Percentiles rank a stretch among this genome's conserved stretches.
phyloP scores from a whole-genome alignment of 2,113 vertebrate genomes.

The Panthera tigris region DNA sequence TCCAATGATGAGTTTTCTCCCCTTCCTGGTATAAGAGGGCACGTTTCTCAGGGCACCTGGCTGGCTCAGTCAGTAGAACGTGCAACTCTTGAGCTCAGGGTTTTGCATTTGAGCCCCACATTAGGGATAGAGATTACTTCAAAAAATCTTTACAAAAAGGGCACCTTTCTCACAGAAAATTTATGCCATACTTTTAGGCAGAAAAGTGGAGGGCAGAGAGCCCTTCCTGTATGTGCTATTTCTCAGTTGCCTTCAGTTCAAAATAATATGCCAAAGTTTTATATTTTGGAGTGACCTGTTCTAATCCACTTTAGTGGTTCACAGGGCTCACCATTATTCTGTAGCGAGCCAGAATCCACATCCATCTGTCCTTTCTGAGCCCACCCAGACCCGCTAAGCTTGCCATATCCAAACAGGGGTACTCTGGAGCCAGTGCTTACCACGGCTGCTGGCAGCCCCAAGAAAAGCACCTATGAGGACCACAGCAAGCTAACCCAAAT shows the following conservation, averaged over 20 bases:
- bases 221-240: not conserved
- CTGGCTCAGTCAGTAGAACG: not conserved
- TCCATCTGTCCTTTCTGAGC: not conserved
- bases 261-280: not conserved
- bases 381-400: not conserved
- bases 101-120: not conserved
- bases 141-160: not conserved
- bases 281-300: not conserved
- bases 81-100: not conserved
- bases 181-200: not conserved
- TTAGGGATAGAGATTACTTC: not conserved
- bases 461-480: slow-evolving; percentile 91
- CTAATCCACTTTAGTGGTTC: not conserved
- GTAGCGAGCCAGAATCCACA: slow-evolving; percentile 77
- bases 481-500: slow-evolving; percentile 90
- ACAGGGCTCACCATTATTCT: not conserved
- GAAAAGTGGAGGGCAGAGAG: not conserved
- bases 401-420: slow-evolving; percentile 86
- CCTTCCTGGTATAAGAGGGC: not conserved
- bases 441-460: slow-evolving; percentile 61
- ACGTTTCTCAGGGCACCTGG: not conserved
- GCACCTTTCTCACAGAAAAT: not conserved
- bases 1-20: not conserved
- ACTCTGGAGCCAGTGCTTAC: slow-evolving; percentile 51
- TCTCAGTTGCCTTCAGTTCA: not conserved